phyloP scores from a whole-genome alignment of 2,113 vertebrate genomes.

The Oxyruncus cristatus region DNA sequence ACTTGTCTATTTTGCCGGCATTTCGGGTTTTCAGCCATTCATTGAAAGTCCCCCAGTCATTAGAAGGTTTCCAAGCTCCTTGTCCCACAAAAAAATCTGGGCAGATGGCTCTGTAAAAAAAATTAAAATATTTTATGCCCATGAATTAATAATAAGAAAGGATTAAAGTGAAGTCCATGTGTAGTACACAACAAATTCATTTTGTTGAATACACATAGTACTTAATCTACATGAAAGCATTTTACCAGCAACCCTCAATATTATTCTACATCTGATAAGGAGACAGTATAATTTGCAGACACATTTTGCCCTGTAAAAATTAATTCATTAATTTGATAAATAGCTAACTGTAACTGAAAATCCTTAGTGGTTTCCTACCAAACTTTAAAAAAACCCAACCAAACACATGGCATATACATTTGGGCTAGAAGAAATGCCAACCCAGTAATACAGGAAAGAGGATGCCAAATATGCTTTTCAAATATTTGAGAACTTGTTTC shows the following conservation, averaged over 20 bases:
- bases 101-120: constrained; percentile 77
- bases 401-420: accelerated
- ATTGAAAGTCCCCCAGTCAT: constrained; percentile 79
- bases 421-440: not conserved
- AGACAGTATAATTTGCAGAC: not conserved
- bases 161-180: not conserved
- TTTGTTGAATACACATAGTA: not conserved
- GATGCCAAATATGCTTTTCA: not conserved
- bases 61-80: constrained; percentile 81
- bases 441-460: not conserved
- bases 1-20: constrained; percentile 81
- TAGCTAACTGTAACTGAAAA: not conserved
- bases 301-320: not conserved
- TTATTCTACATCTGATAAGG: not conserved
- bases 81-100: constrained; percentile 90
- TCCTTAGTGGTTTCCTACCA: not conserved
- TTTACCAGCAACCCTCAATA: not conserved
- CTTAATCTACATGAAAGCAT: not conserved
- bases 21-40: constrained; percentile 84
- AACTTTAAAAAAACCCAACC: not conserved
- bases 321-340: not conserved
- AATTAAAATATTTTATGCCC: not conserved
- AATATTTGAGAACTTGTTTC: not conserved
- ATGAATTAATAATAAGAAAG: not conserved
- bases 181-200: not conserved